Conservation (phyloP, 2,888 invertebrate genomes). For the Epirrhoe tristata region DNA sequence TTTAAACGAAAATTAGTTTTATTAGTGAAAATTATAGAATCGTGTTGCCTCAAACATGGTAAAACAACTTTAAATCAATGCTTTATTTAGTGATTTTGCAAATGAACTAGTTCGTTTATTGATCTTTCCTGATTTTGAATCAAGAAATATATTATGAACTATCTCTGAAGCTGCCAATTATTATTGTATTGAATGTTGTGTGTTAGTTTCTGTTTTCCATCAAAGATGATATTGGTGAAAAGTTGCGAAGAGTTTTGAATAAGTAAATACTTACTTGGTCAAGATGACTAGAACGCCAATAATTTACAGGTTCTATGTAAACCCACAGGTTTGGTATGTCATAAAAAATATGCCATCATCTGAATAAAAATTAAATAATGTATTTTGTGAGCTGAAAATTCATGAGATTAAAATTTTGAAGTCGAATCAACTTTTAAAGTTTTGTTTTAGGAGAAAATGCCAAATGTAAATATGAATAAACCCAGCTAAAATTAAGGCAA, state of each 20-base stretch:
- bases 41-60: too few relatives aligned
- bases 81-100: too few relatives aligned
- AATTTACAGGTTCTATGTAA: too few relatives aligned
- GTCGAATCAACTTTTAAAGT: neutral
- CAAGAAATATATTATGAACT: slow-evolving; percentile 13
- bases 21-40: too few relatives aligned
- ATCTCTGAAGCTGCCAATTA: slow-evolving; percentile 33
- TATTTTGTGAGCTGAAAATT: neutral
- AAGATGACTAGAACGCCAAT: too few relatives aligned
- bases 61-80: too few relatives aligned
- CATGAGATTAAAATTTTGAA: neutral
- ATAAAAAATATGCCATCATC: neutral
- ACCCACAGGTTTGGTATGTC: neutral
- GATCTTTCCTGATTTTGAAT: too few relatives aligned
- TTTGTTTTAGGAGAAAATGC: neutral
- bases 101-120: too few relatives aligned
- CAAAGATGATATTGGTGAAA: slow-evolving; percentile 1
- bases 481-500: slow-evolving; percentile 17
- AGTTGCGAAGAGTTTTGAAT: slow-evolving; percentile 5
- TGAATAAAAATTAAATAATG: neutral
- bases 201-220: too few relatives aligned
- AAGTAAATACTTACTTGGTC: too few relatives aligned
- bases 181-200: slow-evolving; percentile 10
- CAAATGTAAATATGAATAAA: slow-evolving; percentile 14
- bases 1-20: too few relatives aligned